These are phyloP conservation scores for Drepana arcuata DNA, from an alignment of 1,140 invertebrate genomes.

Conservation along the genomic window DNA sequence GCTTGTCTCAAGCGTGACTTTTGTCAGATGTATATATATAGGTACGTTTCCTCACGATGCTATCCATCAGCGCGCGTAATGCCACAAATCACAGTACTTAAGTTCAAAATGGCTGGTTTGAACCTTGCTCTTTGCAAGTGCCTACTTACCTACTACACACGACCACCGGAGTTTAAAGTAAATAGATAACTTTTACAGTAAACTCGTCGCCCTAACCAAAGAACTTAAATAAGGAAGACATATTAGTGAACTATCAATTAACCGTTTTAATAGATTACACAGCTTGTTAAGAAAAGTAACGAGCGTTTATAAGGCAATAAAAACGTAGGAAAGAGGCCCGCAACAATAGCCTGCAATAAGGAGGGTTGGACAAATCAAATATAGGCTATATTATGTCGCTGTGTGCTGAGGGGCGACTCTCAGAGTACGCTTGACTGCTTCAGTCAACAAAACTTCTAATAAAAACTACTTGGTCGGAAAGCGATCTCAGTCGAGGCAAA, in stretches of 20 bases:
- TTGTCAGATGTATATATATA: too few relatives aligned
- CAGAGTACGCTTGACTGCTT: slow-evolving; percentile 29
- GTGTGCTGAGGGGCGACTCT: slow-evolving; percentile 29
- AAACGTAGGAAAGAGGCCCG: slow-evolving; percentile 4
- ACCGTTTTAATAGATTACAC: slow-evolving; percentile 3
- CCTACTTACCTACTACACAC: too few relatives aligned
- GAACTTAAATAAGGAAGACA: too few relatives aligned
- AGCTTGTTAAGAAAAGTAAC: slow-evolving; percentile 6
- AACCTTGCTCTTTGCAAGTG: too few relatives aligned
- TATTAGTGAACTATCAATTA: too few relatives aligned
- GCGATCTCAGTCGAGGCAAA: slow-evolving; percentile 40
- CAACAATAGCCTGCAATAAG: slow-evolving; percentile 22
- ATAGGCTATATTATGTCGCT: slow-evolving; percentile 45
- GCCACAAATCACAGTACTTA: slow-evolving; percentile 1
- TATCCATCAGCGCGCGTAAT: too few relatives aligned
- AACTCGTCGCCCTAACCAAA: too few relatives aligned
- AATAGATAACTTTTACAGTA: too few relatives aligned
- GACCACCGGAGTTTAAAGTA: too few relatives aligned
- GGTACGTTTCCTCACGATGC: too few relatives aligned
- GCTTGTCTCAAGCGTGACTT: too few relatives aligned
- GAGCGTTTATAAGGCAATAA: slow-evolving; percentile 15
- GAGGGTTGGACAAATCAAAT: slow-evolving; percentile 43
- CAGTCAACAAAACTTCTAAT: slow-evolving; percentile 52
- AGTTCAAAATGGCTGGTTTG: too few relatives aligned
- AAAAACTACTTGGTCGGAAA: slow-evolving; percentile 53